Conservation (phyloP, 2,113 vertebrate genomes). For the Lota lota region DNA sequence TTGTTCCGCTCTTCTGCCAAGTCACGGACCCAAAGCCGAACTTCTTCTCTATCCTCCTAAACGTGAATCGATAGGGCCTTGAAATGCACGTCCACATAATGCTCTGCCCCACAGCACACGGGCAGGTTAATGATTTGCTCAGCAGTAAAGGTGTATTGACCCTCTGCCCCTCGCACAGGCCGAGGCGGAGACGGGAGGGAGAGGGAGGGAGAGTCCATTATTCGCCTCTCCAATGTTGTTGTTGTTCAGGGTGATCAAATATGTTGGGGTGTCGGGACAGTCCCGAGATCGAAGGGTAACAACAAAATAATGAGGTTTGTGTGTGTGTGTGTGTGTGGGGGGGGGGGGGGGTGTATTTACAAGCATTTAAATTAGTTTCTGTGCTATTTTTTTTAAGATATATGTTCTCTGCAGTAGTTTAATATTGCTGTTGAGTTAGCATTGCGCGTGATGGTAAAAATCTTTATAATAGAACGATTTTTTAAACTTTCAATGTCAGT, state of each 20-base stretch:
- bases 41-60: neutral
- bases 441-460: too few relatives aligned
- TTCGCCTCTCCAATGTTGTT: conserved; percentile 14
- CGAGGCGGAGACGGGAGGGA: neutral
- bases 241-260: conserved; percentile 18
- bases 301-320: conserved; percentile 7
- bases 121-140: conserved; percentile 45
- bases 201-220: conserved; percentile 16
- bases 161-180: conserved; percentile 17
- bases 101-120: conserved; percentile 2
- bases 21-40: conserved; percentile 1
- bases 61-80: conserved; percentile 2
- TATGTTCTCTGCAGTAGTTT: too few relatives aligned
- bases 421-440: too few relatives aligned
- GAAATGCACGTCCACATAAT: conserved; percentile 27
- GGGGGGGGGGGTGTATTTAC: too few relatives aligned
- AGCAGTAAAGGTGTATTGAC: conserved; percentile 45
- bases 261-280: neutral
- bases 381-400: too few relatives aligned
- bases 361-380: too few relatives aligned
- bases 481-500: too few relatives aligned
- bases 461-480: too few relatives aligned
- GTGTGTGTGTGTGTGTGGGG: too few relatives aligned
- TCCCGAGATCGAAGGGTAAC: conserved; percentile 13
- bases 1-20: neutral